Conservation (phyloP, 1,140 invertebrate species). For the Ips nitidus region DNA sequence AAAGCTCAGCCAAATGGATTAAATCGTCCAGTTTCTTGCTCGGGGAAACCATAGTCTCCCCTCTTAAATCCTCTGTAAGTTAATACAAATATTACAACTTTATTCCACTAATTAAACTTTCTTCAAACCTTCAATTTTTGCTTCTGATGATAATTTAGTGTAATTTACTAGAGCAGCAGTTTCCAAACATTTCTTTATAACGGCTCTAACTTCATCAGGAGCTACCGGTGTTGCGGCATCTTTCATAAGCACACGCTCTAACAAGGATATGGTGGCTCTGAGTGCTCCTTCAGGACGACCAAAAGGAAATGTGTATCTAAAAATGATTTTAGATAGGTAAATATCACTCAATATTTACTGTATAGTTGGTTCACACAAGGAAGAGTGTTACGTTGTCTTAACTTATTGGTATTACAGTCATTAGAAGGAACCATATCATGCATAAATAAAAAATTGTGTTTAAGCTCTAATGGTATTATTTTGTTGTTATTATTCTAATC, state of each 20-base stretch:
- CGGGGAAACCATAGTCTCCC: conserved; percentile 78
- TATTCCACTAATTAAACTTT: not conserved
- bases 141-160: conserved; percentile 91
- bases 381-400: too few species aligned
- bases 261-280: conserved; percentile 92
- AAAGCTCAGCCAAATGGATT: conserved; percentile 95
- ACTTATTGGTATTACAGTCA: too few species aligned
- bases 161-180: conserved; percentile 98
- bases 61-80: conserved; percentile 71
- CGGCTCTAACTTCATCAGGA: conserved; percentile 90
- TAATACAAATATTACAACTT: not conserved
- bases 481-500: too few species aligned
- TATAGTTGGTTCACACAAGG: too few species aligned
- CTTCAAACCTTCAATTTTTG: conserved; percentile 89
- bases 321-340: not conserved
- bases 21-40: conserved; percentile 94
- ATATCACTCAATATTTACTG: not conserved
- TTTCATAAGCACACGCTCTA: conserved; percentile 98
- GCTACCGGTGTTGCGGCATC: conserved; percentile 93
- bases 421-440: too few species aligned
- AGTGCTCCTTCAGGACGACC: conserved; percentile 96
- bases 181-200: conserved; percentile 97
- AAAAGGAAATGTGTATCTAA: conserved; percentile 96
- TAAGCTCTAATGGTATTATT: too few species aligned
- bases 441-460: too few species aligned